Conservation (phyloP, 23 tunicate genomes). For the Botrylloides violaceus region DNA sequence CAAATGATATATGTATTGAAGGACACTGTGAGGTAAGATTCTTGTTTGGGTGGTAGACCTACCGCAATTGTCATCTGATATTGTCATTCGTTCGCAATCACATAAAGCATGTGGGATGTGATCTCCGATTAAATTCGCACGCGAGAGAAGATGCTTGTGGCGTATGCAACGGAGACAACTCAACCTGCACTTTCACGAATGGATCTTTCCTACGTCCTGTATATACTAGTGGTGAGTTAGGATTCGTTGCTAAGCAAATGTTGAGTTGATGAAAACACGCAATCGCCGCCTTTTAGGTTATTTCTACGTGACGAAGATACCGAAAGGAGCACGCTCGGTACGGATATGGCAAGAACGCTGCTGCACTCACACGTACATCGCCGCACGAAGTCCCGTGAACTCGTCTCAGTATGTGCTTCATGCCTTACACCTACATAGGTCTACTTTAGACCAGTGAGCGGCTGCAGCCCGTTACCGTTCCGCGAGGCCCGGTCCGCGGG, state of each 20-base stretch:
- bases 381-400: slow-evolving; percentile 31
- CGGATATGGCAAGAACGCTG: slow-evolving; percentile 50
- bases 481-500: too few relatives aligned
- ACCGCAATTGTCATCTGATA: too few relatives aligned
- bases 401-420: slow-evolving; percentile 2
- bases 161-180: slow-evolving; percentile 88
- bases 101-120: slow-evolving; percentile 80
- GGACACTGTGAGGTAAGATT: slow-evolving; percentile 76
- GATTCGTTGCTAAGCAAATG: too few relatives aligned
- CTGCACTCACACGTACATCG: slow-evolving; percentile 87
- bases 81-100: neutral
- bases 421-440: too few relatives aligned
- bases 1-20: slow-evolving; percentile 62
- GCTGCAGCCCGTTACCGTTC: too few relatives aligned
- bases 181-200: slow-evolving; percentile 52
- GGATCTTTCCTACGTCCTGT: slow-evolving; percentile 37
- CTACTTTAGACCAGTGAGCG: too few relatives aligned
- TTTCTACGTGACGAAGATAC: slow-evolving; percentile 60
- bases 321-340: slow-evolving; percentile 58
- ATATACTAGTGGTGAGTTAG: slow-evolving; percentile 5
- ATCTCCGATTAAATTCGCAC: slow-evolving; percentile 54
- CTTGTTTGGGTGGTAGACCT: too few relatives aligned
- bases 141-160: slow-evolving; percentile 77
- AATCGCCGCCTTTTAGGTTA: slow-evolving; percentile 35
- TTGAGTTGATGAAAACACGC: too few relatives aligned